A percentile compares a stretch with the other conserved stretches of the same genome.
Evolutionary conservation across 2,797 vertebrate species (phyloP).

Genomic region (Hydrolagus colliei): DNA sequence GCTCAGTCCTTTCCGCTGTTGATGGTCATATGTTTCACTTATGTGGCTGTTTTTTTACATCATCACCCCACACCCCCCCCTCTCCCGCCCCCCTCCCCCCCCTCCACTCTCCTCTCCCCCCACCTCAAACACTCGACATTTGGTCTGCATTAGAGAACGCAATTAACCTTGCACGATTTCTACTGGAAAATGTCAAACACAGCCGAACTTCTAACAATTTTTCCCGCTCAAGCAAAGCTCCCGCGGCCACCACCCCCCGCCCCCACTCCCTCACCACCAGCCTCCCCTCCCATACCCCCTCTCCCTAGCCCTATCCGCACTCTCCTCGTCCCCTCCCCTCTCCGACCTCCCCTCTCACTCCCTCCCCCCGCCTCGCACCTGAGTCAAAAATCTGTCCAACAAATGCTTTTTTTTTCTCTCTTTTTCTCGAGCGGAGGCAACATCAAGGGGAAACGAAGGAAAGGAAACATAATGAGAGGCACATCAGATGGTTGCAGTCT

Average conservation of each 20-base stretch:
- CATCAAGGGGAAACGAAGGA: constrained; percentile 44
- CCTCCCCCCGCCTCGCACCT: neutral
- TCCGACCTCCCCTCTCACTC: too few species aligned
- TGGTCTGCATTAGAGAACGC: constrained; percentile 65
- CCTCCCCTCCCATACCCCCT: too few species aligned
- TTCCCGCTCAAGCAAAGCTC: too few species aligned
- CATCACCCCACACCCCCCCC: constrained; percentile 49
- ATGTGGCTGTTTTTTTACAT: constrained; percentile 61
- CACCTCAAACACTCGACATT: constrained; percentile 55
- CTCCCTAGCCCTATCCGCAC: neutral
- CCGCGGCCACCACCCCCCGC: too few species aligned
- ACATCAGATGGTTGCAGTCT: constrained; percentile 34
- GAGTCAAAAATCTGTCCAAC: neutral
- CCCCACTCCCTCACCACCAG: too few species aligned
- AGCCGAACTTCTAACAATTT: constrained; percentile 24
- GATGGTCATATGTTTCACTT: constrained; percentile 55
- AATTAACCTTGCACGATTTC: constrained; percentile 64
- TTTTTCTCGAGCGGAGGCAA: constrained; percentile 33
- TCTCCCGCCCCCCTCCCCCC: constrained; percentile 36
- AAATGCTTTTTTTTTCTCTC: constrained; percentile 35
- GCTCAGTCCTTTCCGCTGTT: constrained; percentile 60
- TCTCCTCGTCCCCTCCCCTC: too few species aligned
- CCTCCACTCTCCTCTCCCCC: too few species aligned
- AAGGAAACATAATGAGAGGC: constrained; percentile 45
- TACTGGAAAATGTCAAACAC: constrained; percentile 44